These are phyloP conservation scores for Syngnathus floridae DNA, from an alignment of 2,113 vertebrate species.

Conservation along the genomic window DNA sequence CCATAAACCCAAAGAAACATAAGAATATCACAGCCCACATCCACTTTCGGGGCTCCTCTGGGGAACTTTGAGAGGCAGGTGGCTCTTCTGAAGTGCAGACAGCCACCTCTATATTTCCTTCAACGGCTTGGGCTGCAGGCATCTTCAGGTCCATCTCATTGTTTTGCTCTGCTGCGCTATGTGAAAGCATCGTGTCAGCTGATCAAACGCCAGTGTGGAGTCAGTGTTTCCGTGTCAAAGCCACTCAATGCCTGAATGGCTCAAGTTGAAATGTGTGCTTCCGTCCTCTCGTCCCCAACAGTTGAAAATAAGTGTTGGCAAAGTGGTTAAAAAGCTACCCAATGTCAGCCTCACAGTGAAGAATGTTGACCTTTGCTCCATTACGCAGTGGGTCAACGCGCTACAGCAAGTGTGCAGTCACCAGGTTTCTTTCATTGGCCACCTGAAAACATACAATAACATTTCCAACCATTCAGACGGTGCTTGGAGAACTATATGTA, in stretches of 20 bases:
- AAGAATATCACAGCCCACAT: constrained; percentile 72
- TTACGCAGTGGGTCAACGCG: constrained; percentile 25
- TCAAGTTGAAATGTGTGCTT: neutral
- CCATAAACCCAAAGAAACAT: constrained; percentile 84
- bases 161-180: neutral
- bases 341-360: constrained; percentile 6
- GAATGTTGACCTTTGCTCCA: constrained; percentile 55
- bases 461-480: neutral
- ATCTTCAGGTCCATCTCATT: constrained; percentile 23
- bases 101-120: constrained; percentile 6
- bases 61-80: neutral
- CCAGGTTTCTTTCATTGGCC: constrained; percentile 35
- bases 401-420: constrained; percentile 22
- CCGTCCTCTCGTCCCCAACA: constrained; percentile 1
- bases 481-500: no score
- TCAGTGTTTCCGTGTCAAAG: neutral
- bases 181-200: constrained; percentile 28
- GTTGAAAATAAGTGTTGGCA: neutral
- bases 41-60: constrained; percentile 50
- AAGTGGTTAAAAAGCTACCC: constrained; percentile 40
- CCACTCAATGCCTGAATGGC: neutral
- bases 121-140: neutral
- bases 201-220: constrained; percentile 13
- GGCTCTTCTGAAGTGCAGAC: neutral
- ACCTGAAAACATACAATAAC: constrained; percentile 41